Percentiles rank a stretch among this genome's conserved stretches.
Conservation (phyloP, 2,113 vertebrate species). For the Ovibos moschatus region DNA sequence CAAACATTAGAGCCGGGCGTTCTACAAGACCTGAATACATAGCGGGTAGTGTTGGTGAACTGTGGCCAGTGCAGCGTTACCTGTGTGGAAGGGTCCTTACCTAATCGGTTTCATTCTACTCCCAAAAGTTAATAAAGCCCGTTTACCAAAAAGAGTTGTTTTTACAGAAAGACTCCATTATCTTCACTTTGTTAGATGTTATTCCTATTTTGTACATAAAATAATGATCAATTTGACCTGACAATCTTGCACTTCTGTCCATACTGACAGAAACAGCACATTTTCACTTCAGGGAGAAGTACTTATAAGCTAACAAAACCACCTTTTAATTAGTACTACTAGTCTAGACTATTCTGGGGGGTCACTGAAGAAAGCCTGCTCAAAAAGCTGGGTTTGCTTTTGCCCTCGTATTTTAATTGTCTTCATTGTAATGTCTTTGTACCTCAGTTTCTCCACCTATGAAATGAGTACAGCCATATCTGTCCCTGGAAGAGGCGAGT, state of each 20-base stretch:
- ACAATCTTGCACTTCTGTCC: neutral
- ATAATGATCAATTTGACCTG: neutral
- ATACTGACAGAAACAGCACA: neutral
- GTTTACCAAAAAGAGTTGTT: neutral
- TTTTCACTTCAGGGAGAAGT: neutral
- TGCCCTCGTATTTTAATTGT: neutral
- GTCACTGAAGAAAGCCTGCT: neutral
- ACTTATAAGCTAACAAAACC: neutral
- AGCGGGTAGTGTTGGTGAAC: neutral
- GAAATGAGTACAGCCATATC: neutral
- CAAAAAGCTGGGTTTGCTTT: neutral
- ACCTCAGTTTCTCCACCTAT: neutral
- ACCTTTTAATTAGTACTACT: neutral
- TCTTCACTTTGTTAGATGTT: neutral
- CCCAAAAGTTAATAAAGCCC: neutral
- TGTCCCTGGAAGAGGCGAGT: neutral
- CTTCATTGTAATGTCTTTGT: neutral
- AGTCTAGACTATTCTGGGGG: neutral
- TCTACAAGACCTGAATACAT: neutral
- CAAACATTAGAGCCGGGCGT: neutral
- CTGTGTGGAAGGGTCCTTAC: neutral
- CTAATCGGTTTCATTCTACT: neutral
- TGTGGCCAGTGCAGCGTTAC: neutral
- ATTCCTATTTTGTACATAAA: neutral
- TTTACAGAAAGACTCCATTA: neutral